Base-by-base conservation (phyloP, 2,797 vertebrate species). In the Eupleurogrammus muticus region DNA sequence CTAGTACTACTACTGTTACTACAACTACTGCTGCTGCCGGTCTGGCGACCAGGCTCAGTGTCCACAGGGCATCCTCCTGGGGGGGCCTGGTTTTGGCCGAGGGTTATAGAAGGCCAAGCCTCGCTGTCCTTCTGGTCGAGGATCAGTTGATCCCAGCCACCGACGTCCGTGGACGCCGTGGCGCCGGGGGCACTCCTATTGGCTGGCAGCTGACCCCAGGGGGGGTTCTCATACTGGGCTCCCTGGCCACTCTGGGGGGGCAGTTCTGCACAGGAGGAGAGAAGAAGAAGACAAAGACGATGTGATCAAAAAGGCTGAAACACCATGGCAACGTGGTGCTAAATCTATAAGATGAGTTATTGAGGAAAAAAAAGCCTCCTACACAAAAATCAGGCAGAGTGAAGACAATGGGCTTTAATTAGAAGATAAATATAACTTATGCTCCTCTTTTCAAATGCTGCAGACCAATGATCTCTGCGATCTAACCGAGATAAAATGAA, bases 171-270 rank as follows among this genome's bases (percentile, higher is more conserved):
- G 46, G 89, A 91, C 82, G 89, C 85, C 84, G 86, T 81, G 87
- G 86, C 86, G 88, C 85, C 87, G 83, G 96, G 95, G 93, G 96
- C 94, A 90, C 95, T 95, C 92, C 89, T 95, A 92, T 94, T 97
- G 94, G 77, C 94, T 95, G 72, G 93, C 92, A 93, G 94, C 94
- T 93, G 95, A 92, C 95, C 96, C 96, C 94, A 97, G 86, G 94
- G 95, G 91, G 95, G 94, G 94, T 95, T 97, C 94, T 98, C 97
- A 99, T 99, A 97, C 92, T 98, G 96, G 87, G 96, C 92, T 96
- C 94, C 95, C 89, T 95, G 95, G 94, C 95, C 92, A 87, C 91
- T 96, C 90, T 96, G 96, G 93, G 94, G 88, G 73, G 90, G 85
- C 84, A 91, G 87, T 85, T 96, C 97, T 94, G 92, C 85, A 90